phyloP scores from a whole-genome alignment of 2,797 vertebrate species.

The Steatocranus sp. region DNA sequence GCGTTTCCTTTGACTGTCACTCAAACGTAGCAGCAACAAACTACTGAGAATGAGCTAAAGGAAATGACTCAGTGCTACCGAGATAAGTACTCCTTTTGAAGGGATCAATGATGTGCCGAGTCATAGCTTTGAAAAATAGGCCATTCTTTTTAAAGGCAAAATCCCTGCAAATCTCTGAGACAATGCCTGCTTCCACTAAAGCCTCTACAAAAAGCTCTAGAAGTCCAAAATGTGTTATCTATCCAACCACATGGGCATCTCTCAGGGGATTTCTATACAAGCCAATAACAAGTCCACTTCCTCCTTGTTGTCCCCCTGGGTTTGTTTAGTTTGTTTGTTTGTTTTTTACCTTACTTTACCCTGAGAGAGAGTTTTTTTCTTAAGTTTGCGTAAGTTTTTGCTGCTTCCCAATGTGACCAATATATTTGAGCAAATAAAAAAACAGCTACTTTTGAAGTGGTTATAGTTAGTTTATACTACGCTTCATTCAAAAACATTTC shows the following conservation, averaged over 20 bases:
- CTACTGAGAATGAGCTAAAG: constrained; percentile 18
- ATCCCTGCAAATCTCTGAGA: constrained; percentile 65
- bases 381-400: not conserved
- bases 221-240: constrained; percentile 49
- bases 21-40: constrained; percentile 13
- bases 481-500: not conserved
- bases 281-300: constrained; percentile 10
- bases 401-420: not conserved
- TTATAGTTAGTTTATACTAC: not conserved
- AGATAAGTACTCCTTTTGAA: constrained; percentile 59
- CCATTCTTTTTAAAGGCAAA: constrained; percentile 63
- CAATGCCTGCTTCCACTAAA: constrained; percentile 53
- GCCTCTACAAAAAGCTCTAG: constrained; percentile 38
- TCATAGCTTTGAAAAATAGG: constrained; percentile 64
- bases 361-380: not conserved
- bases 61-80: constrained; percentile 49
- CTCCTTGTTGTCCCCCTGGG: not conserved
- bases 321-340: not conserved
- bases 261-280: constrained; percentile 30
- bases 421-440: not conserved
- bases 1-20: constrained; percentile 15
- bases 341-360: constrained; percentile 19
- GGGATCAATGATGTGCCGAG: constrained; percentile 59
- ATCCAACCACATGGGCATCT: constrained; percentile 34
- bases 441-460: not conserved